Base-by-base conservation (phyloP, 2,888 invertebrate species). In the Epirrita christyi region DNA sequence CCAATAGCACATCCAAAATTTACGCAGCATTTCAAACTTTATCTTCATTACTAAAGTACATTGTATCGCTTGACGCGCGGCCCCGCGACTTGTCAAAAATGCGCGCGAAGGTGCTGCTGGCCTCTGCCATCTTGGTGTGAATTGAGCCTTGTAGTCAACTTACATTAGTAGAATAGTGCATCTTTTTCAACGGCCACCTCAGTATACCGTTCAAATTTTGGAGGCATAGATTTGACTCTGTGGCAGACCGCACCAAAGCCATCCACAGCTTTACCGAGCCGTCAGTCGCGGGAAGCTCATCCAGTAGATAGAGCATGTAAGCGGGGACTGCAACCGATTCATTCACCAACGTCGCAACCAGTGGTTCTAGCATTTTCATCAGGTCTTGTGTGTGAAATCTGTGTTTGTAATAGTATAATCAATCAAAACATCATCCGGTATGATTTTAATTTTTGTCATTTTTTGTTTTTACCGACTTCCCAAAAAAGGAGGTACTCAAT, bases 191-290 rank as follows among this genome's bases (percentile, higher is more conserved):
- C 1, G 90, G 91, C 86, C 87, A 88, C 34, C 8, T 28, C 9
- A 59, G 47, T 21, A 59, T 15, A 34, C 32, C 14, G 10, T 38
- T 48, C 0, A 52, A 34, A 2, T 36, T 34, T 43, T 46, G 15
- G 14, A 40, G 10, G 38, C 50, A 47, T 13, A 55, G 6, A 10
- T 52, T n/a, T 8, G 63, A 59, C 59, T 73, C 66, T 55, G 62
- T 65, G 6, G 83, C 55, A 8, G 75, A 66, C 38, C 83, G 76
- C 0, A 76, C 71, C 9, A 89, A 54, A 0, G 81, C 77, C 1
- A 77, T 79, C 90, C 91, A 89, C 4, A 87, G 13, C 0, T 67
- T 67, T 1, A 86, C 54, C 6, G 76, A 66, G 36, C 63, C 71
- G 27, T 80, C 71, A 55, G 68, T 73, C 4, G 56, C 13, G 0